Base-by-base conservation (phyloP, 2,113 vertebrate species). In the Corydoras maculifer region DNA sequence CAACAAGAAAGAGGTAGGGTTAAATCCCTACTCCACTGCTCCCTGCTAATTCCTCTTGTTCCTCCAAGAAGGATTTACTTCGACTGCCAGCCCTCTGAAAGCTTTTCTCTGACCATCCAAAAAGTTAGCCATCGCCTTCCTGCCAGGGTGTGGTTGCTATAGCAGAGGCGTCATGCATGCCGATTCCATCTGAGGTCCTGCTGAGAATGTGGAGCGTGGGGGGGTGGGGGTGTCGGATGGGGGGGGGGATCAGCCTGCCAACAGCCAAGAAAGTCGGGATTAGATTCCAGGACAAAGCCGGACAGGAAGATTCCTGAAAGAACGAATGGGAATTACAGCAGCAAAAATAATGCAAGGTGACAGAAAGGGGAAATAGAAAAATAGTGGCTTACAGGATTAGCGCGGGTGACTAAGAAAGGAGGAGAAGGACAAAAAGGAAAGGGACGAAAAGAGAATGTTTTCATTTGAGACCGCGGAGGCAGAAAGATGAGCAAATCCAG, bases 61-160 rank as follows among this genome's bases (percentile, higher is more conserved):
- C 91, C 92, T 90, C 90, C 88, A 91, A 93, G 92, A 90, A 93
- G 93, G 93, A 95, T 94, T 94, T 93, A 91, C 91, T 91, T 90
- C 89, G 90, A 88, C 91, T 92, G 91, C 91, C 91, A 90, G 90
- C 86, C 72, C 87, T 89, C 91, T 92, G 90, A 94, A 93, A 93
- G 89, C 87, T 87, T 89, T 87, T 90, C 89, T 91, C 89, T 89
- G 90, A 86, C 90, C 90, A 87, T 87, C 85, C 85, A 89, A 90
- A 90, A 91, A 91, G 90, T 90, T 90, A 73, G 91, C 87, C 86
- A 89, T 91, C 87, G 91, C 90, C 91, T 91, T 92, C 91, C 92
- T 91, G 91, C 90, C 87, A 92, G 92, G 91, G 92, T 92, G 91
- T 86, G 92, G 93, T 94, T 94, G 93, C 93, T 91, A 94, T 94